phyloP scores from a whole-genome alignment of 2,888 invertebrate species.

The Spatulosminthurus flaviceps region DNA sequence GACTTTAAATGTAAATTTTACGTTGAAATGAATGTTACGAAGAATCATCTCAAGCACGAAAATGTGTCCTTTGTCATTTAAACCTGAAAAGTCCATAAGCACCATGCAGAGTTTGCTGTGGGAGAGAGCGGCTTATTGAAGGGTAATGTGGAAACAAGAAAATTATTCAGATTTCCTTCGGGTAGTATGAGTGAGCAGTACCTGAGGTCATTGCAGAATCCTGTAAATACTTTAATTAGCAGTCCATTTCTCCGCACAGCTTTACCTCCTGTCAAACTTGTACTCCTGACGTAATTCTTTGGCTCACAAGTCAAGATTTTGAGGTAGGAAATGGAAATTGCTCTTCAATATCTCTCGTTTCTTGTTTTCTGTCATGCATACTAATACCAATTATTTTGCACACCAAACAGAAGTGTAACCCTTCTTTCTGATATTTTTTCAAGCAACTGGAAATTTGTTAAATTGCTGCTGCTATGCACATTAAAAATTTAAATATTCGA shows the following conservation, averaged over 20 bases:
- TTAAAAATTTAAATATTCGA: too few relatives aligned
- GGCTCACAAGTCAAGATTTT: too few relatives aligned
- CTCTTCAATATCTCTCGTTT: too few relatives aligned
- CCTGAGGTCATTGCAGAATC: constrained; percentile 18
- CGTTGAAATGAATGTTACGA: background rate
- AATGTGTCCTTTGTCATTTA: constrained; percentile 5
- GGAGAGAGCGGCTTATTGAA: background rate
- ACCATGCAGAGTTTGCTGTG: background rate
- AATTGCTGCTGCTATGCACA: too few relatives aligned
- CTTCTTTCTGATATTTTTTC: too few relatives aligned
- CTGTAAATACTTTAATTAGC: constrained; percentile 10
- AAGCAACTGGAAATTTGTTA: too few relatives aligned
- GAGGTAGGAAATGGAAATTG: too few relatives aligned
- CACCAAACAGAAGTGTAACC: too few relatives aligned
- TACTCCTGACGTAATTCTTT: background rate
- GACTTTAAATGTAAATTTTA: constrained; percentile 11
- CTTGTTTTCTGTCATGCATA: too few relatives aligned
- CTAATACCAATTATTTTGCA: too few relatives aligned
- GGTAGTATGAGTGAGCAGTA: too few relatives aligned
- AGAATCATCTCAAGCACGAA: background rate
- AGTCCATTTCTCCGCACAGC: background rate
- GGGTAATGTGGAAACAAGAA: background rate
- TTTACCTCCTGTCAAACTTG: background rate
- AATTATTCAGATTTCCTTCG: background rate
- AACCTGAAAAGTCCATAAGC: background rate